Base-by-base conservation (phyloP, 2,797 vertebrate genomes). In the Microctenopoma stevenorrisi region DNA sequence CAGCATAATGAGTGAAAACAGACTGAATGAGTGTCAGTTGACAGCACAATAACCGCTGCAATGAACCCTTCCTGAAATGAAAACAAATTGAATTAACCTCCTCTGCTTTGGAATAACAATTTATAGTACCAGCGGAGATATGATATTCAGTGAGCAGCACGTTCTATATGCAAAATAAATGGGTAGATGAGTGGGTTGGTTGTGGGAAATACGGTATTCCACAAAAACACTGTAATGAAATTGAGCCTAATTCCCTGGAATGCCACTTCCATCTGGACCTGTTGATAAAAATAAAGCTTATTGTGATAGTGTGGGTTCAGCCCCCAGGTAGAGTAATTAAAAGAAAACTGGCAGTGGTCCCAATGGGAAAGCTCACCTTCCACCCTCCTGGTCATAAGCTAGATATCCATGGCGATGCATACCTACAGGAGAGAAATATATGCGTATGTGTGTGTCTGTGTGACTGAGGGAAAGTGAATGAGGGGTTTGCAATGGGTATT, bases 241-340 rank as follows among this genome's bases (percentile, higher is more conserved):
- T 82, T 79, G 92, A 94, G 89, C 91, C 91, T 94, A 94, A 94
- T 93, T 91, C 92, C 89, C 84, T 86, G 93, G 93, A 93, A 94
- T 93, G 91, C 89, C 18, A 74, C 88, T 90, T 93, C 92, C 90
- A 89, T 89, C 86, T 88, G 89, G 88, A 86, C 86, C 88, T 77
- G 88, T 86, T 76, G 85, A 91, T 93, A 91, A 91, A 93, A 90
- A 92, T 90, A 89, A 90, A 90, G 89, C 88, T 92, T 92, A 89
- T 92, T 93, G 91, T 90, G 88, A 93, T 91, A 89, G 89, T 79
- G 87, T 79, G 74, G 85, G 84, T 88, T 87, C 76, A 76, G 68
- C 84, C 78, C 60, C 86, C 77, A 86, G 91, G 86, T 88, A 79
- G 82, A 84, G 80, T 90, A 91, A 92, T 93, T 88, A 92, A 93